Percentiles rank a stretch among this genome's conserved stretches.
These are phyloP conservation scores for Hypomecis atomaria DNA, from an alignment of 2,888 invertebrate species.

Conservation along the genomic window DNA sequence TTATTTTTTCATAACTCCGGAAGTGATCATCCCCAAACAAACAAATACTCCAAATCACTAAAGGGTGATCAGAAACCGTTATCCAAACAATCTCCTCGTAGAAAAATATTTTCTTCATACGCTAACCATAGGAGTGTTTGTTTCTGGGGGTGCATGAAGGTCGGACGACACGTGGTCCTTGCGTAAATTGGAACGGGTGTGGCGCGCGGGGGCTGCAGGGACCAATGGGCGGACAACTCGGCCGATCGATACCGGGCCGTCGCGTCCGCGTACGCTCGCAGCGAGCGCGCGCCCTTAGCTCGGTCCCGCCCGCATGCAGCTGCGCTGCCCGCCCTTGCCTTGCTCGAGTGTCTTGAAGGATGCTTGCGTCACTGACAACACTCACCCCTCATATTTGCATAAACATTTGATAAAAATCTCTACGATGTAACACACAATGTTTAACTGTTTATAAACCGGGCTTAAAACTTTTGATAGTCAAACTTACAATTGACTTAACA, in stretches of 20 bases:
- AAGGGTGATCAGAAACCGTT: slow-evolving; percentile 22
- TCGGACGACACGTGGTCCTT: slow-evolving; percentile 64
- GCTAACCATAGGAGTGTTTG: slow-evolving; percentile 45
- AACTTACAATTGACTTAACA: neutral
- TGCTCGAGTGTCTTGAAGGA: slow-evolving; percentile 39
- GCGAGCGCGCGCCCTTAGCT: slow-evolving; percentile 44
- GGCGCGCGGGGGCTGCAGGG: slow-evolving; percentile 46
- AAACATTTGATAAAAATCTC: slow-evolving; percentile 5
- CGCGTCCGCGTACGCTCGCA: slow-evolving; percentile 57
- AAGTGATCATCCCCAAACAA: slow-evolving; percentile 2
- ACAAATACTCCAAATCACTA: slow-evolving; percentile 9
- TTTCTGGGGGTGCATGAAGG: slow-evolving; percentile 60
- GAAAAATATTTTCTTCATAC: slow-evolving; percentile 20
- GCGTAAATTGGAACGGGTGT: slow-evolving; percentile 60
- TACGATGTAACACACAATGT: neutral
- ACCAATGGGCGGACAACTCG: slow-evolving; percentile 55
- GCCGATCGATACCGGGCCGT: slow-evolving; percentile 52
- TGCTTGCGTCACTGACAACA: slow-evolving; percentile 22
- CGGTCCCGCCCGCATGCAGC: slow-evolving; percentile 46
- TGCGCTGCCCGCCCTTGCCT: slow-evolving; percentile 41
- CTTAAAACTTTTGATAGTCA: neutral
- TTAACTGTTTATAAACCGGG: neutral
- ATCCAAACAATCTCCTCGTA: slow-evolving; percentile 26
- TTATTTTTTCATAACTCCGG: slow-evolving; percentile 1
- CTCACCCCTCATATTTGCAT: slow-evolving; percentile 17